Conservation (phyloP, 1,140 invertebrate species). For the Drosophila nasuta region DNA sequence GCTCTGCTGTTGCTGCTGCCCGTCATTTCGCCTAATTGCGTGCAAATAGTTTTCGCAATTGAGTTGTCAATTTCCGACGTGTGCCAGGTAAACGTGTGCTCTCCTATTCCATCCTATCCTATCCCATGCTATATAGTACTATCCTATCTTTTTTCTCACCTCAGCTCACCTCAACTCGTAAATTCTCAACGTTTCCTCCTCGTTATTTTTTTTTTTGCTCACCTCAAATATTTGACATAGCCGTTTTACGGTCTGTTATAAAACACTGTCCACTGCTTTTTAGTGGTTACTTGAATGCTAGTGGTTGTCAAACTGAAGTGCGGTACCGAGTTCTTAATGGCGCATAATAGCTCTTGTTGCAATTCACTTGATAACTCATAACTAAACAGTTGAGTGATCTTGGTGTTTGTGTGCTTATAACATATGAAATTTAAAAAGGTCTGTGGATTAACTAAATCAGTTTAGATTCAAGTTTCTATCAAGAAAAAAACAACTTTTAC, state of each 20-base stretch:
- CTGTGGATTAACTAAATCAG: not conserved
- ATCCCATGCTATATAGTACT: not conserved
- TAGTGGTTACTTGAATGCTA: constrained; percentile 2
- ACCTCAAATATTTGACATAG: constrained; percentile 44
- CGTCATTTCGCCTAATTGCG: constrained; percentile 55
- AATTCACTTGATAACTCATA: not conserved
- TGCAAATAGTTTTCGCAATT: constrained; percentile 58
- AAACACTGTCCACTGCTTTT: constrained; percentile 28
- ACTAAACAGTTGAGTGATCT: too few relatives aligned
- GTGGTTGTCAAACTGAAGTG: constrained; percentile 1
- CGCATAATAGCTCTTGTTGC: not conserved
- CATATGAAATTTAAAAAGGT: not conserved
- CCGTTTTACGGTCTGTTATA: constrained; percentile 40
- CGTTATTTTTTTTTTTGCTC: constrained; percentile 9
- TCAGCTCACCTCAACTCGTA: constrained; percentile 22
- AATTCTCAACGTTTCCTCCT: constrained; percentile 11
- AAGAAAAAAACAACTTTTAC: too few relatives aligned
- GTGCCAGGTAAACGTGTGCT: constrained; percentile 28
- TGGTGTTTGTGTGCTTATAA: not conserved
- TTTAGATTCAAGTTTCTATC: too few relatives aligned
- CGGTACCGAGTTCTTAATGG: constrained; percentile 14
- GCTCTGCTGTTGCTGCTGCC: not conserved
- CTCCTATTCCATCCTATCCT: not conserved
- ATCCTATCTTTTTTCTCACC: constrained; percentile 14
- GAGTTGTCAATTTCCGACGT: constrained; percentile 53